Conservation (phyloP, 2,888 invertebrate species). For the Sialis lutaria region DNA sequence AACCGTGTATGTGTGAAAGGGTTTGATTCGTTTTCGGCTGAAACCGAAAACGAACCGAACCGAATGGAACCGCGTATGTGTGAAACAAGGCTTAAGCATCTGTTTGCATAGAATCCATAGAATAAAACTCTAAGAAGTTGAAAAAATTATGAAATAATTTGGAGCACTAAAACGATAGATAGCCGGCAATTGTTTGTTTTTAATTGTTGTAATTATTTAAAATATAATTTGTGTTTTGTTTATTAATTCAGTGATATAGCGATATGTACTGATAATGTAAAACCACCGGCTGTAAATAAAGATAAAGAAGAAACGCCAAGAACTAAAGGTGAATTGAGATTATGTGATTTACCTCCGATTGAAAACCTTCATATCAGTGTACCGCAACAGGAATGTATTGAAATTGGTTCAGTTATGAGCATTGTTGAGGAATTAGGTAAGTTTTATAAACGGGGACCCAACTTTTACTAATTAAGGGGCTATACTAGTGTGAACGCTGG, state of each 20-base stretch:
- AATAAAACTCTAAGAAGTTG: too few species aligned
- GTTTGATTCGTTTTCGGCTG: too few species aligned
- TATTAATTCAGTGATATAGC: not conserved
- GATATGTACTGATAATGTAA: not conserved
- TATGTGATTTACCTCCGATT: constrained; percentile 64
- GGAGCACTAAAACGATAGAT: too few species aligned
- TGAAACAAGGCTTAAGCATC: too few species aligned
- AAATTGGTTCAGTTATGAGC: constrained; percentile 53
- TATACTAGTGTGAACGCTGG: too few species aligned
- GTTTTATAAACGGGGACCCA: not conserved
- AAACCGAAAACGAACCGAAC: too few species aligned
- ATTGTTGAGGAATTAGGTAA: constrained; percentile 56
- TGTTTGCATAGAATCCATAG: too few species aligned
- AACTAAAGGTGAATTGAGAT: constrained; percentile 34
- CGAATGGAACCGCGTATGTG: too few species aligned
- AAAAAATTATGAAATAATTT: too few species aligned
- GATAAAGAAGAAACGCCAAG: not conserved
- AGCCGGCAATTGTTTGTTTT: not conserved
- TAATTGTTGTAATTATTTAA: not conserved
- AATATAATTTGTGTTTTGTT: not conserved
- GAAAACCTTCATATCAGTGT: constrained; percentile 64
- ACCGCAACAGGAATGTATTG: constrained; percentile 53
- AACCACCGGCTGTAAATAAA: not conserved
- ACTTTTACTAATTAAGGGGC: too few species aligned
- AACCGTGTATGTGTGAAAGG: too few species aligned